phyloP scores from a whole-genome alignment of 2,113 vertebrate genomes.

The Thalassarche chlororhynchos region DNA sequence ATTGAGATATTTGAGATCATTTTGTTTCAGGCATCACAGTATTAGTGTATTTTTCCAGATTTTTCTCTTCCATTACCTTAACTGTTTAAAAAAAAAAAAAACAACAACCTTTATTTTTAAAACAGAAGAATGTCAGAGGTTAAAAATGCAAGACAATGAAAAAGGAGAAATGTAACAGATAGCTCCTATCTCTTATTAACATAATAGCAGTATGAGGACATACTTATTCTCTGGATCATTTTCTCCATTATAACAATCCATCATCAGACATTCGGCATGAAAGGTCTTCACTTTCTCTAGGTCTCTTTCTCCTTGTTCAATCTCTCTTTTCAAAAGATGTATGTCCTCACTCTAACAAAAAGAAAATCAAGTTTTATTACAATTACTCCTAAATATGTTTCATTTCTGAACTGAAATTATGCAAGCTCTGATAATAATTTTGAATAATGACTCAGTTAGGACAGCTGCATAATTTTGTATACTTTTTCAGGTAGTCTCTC shows the following conservation, averaged over 20 bases:
- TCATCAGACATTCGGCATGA: slow-evolving; percentile 67
- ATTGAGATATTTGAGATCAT: background rate
- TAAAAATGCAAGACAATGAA: background rate
- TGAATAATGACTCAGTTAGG: background rate
- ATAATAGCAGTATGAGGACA: background rate
- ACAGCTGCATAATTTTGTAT: background rate
- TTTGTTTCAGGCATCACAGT: background rate
- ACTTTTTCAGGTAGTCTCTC: background rate
- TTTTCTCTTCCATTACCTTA: background rate
- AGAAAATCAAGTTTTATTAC: background rate
- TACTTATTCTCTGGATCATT: slow-evolving; percentile 61
- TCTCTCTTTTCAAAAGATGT: slow-evolving; percentile 75
- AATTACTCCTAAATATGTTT: background rate
- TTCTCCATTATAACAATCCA: slow-evolving; percentile 68
- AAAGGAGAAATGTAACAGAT: background rate
- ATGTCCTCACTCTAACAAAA: slow-evolving; percentile 79
- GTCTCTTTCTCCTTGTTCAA: slow-evolving; percentile 73
- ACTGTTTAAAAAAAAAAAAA: background rate
- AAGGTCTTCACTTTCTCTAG: slow-evolving; percentile 74
- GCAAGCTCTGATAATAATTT: background rate
- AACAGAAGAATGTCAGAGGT: background rate
- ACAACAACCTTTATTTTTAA: background rate
- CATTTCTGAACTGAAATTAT: background rate
- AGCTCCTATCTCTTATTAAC: background rate
- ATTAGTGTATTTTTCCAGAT: background rate